Evolutionary conservation across 1,140 invertebrate genomes (phyloP), one percentile per base, ranked within the genome.

Genomic region (Harpegnathos saltator): DNA sequence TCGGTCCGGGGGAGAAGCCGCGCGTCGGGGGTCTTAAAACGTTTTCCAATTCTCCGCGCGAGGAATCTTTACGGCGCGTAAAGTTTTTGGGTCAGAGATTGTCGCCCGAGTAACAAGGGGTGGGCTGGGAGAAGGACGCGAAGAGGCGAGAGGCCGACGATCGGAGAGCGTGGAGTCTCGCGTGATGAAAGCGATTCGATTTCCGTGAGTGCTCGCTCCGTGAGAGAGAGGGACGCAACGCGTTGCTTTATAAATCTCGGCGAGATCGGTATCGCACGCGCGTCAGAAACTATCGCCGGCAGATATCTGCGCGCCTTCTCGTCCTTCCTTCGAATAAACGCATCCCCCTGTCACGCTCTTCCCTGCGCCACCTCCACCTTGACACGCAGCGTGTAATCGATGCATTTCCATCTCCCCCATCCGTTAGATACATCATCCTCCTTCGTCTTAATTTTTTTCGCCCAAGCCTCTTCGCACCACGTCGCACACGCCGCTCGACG

Each of bases 11-110:
- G 54, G 33, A 58, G 58, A 48, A 58, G 38, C 58, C 75, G 15
- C 61, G 38, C 11, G n/a, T n/a, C 7, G 33, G 9, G 38, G 56
- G 56, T 62, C 26, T 78, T 68, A 78, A 75, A 78, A 69, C 75
- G 65, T 82, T 71, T 65, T 72, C 77, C 68, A 72, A 82, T 69
- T 73, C 80, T 52, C 48, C 19, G 59, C 19, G 59, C 52, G 56
- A 22, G 24, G 59, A n/a, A 80, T 56, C 83, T 84, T 69, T 54
- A 54, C 63, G 48, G 52, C 33, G 73, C 78, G 50, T 56, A 29
- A 69, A 69, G 61, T 82, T 77, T 80, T 56, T 80, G 22, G 72
- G 59, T 66, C 50, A 78, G 7, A 65, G 38, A 82, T 63, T 29
- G 22, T 82, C 58, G 50, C 56, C 29, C 52, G 50, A 58, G 14